Base-by-base conservation (phyloP, 1,140 invertebrate genomes). In the Prorops nasuta region DNA sequence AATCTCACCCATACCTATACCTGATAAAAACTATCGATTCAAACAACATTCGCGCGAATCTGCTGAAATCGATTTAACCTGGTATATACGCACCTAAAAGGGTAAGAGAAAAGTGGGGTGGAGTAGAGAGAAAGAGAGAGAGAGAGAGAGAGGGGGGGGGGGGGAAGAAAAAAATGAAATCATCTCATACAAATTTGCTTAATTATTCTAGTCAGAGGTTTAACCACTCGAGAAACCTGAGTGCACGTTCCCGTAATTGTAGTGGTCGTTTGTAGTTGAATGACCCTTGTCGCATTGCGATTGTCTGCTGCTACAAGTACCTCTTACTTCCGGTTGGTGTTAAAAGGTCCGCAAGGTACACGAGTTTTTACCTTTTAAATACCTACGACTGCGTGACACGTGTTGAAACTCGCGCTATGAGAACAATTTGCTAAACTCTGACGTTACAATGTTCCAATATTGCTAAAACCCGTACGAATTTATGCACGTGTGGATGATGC, bases 241-340 rank as follows among this genome's bases (percentile, higher is more conserved):
- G 49, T 8, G 21, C 49, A 54, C 46, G 41, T 55, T 42, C 44
- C 54, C 54, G 63, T 69, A 71, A 71, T 71, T 71, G 69, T 71
- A 71, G 67, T 69, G 69, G 69, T 71, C 67, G 69, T 71, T 71
- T 71, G 67, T 70, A 71, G 66, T 70, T 71, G 69, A 71, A 71
- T 54, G 63, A 69, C 64, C 56, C 63, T 66, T 51, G 60, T 60
- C 54, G 51, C 55, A 52, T 55, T 48, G 61, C 55, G 54, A 64
- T 62, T 67, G 63, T 67, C 58, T 67, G 61, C 60, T 56, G 60
- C 60, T 49, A 59, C 49, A 49, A 66, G 66, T 59, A 49, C 39
- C 56, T 62, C 63, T 64, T 59, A 60, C 49, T 64, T 62, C 58
- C 54, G 60, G 53, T 53, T 54, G 56, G 50, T 40, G 58, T 60